A percentile compares a stretch with the other conserved stretches of the same genome.
Conservation (phyloP, 2,797 vertebrate genomes). For the Spheniscus humboldti region DNA sequence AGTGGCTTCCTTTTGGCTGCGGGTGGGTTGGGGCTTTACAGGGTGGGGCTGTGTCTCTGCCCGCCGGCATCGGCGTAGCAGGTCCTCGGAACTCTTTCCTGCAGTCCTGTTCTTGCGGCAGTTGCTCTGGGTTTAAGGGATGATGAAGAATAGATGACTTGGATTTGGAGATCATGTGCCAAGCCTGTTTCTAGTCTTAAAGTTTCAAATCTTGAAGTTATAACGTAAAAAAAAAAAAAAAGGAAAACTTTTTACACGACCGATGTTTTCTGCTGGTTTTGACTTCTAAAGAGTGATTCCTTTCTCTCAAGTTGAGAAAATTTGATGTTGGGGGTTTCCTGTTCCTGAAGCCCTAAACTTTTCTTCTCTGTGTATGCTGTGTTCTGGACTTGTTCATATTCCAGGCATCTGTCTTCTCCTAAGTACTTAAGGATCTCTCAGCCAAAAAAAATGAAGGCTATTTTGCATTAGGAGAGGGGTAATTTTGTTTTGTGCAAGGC, state of each 20-base stretch:
- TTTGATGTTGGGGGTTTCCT: background rate
- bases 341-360: background rate
- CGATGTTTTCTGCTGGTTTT: background rate
- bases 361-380: background rate
- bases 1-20: too few relatives aligned
- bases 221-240: background rate
- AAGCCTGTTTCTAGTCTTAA: background rate
- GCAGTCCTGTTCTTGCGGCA: background rate
- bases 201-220: background rate
- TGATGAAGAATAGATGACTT: too few relatives aligned
- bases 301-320: background rate
- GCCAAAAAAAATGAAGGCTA: background rate
- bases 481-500: background rate
- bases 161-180: background rate
- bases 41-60: background rate
- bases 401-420: background rate
- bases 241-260: fast-evolving
- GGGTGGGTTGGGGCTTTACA: too few relatives aligned
- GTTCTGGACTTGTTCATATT: background rate
- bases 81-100: too few relatives aligned
- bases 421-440: background rate
- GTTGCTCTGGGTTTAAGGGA: background rate
- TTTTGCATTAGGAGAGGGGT: background rate
- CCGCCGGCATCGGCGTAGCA: fast-evolving
- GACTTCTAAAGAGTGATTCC: background rate